Evolutionary conservation across 2,113 vertebrate species (phyloP).

Genomic region (Anarrhichthys ocellatus): DNA sequence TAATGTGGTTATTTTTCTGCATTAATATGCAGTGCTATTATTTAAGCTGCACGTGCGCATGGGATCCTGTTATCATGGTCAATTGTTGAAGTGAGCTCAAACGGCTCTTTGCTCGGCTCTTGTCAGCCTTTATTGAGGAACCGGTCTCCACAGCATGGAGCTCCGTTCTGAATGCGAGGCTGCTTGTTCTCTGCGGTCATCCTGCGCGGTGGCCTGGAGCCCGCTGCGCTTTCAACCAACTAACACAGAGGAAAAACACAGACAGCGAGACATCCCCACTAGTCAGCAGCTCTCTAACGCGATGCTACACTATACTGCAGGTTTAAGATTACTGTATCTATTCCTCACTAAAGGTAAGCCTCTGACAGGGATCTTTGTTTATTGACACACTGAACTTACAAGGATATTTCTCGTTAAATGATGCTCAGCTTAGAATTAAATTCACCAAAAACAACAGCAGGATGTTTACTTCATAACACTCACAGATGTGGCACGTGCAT

Average conservation of each 20-base stretch:
- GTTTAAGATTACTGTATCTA: background rate
- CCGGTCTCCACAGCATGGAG: constrained; percentile 15
- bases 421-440: background rate
- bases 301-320: too few relatives aligned
- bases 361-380: too few relatives aligned
- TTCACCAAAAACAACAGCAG: background rate
- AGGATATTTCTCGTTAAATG: background rate
- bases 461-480: background rate
- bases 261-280: background rate
- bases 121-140: background rate
- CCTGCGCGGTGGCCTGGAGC: constrained; percentile 8
- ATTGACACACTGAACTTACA: background rate
- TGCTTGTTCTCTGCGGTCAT: constrained; percentile 9
- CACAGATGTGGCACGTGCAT: background rate
- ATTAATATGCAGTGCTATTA: background rate
- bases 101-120: background rate
- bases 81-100: background rate
- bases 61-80: background rate
- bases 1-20: background rate
- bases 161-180: background rate
- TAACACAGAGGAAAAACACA: background rate
- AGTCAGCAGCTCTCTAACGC: background rate
- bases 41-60: background rate
- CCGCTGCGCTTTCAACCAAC: constrained; percentile 10
- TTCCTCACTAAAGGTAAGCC: background rate